Conservation (phyloP, 2,888 invertebrate genomes). For the Drosophila aldrichi region DNA sequence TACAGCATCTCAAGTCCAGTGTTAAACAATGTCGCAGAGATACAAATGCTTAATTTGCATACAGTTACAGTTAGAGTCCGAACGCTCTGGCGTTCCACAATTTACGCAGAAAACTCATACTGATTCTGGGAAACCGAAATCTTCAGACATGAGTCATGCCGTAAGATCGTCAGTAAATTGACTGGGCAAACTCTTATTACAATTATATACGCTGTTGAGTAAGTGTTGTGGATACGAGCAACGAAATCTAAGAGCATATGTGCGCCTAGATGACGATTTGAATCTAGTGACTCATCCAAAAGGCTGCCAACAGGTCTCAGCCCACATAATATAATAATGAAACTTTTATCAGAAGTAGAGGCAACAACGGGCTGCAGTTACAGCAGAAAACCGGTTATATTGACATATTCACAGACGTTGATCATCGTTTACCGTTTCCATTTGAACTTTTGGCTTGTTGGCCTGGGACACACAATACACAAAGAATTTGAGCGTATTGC, state of each 20-base stretch:
- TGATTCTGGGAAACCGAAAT: slow-evolving; percentile 62
- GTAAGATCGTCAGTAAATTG: slow-evolving; percentile 37
- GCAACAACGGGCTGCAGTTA: slow-evolving; percentile 18
- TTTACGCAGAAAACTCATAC: slow-evolving; percentile 71
- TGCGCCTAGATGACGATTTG: slow-evolving; percentile 38
- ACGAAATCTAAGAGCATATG: slow-evolving; percentile 14
- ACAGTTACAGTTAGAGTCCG: slow-evolving; percentile 49
- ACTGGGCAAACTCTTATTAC: slow-evolving; percentile 35
- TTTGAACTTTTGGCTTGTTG: slow-evolving; percentile 6
- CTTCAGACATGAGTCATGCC: slow-evolving; percentile 54
- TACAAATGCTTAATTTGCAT: slow-evolving; percentile 47
- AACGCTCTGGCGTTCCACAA: slow-evolving; percentile 16
- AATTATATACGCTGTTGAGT: slow-evolving; percentile 43
- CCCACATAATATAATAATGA: slow-evolving; percentile 45
- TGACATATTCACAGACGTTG: slow-evolving; percentile 34
- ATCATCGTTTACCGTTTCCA: slow-evolving; percentile 48
- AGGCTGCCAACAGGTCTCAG: slow-evolving; percentile 25
- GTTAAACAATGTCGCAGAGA: slow-evolving; percentile 16
- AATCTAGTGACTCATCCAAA: slow-evolving; percentile 56
- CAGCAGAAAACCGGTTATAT: slow-evolving; percentile 53
- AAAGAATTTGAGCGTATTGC: background rate
- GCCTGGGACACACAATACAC: slow-evolving; percentile 1
- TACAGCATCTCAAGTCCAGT: slow-evolving; percentile 38
- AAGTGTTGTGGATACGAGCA: slow-evolving; percentile 5
- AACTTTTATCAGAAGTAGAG: slow-evolving; percentile 9